Base-by-base conservation (phyloP, 1,140 invertebrate species). In the Bombus fervidus region DNA sequence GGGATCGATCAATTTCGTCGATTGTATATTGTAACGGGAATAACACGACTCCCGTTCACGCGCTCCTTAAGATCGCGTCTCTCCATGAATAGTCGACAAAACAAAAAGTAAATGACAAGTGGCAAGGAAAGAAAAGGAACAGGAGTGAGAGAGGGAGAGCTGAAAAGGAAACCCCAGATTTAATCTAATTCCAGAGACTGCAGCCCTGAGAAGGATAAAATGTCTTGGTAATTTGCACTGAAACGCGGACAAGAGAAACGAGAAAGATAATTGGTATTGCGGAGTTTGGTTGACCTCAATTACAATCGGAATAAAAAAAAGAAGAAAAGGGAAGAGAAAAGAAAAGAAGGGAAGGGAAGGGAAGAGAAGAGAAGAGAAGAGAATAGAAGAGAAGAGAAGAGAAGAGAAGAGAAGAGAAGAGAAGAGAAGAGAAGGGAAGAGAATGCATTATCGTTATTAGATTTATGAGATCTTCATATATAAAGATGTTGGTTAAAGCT, bases 171-270 rank as follows among this genome's bases (percentile, higher is more conserved):
- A 78, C 78, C 72, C 41, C 72, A 59, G 75, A 73, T 47, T 84
- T 87, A 88, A 90, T 90, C 79, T 78, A 86, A 90, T 90, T 86
- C 80, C 77, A 90, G 83, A 88, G 86, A 80, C 64, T 68, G 73
- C 72, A 37, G 28, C 53, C 66, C 66, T 88, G 88, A 86, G 90
- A 90, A 90, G 89, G 80, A 90, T 90, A 88, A 90, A 87, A 90
- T 82, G 83, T 77, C 83, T 66, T 28, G 80, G 79, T 90, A 90
- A 90, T 90, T 90, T 90, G 47, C 81, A 68, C 75, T 37, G 80
- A 41, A 43, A 47, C 66, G 47, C 57, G 66, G 75, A 57, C 39
- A n/a, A 18, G 57, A 43, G 57, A 83, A 77, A 78, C 68, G 62
- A 39, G 73, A 47, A 47, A 80, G 81, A 72, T 71, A 89, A 82